These are phyloP conservation scores for Callimorpha dominula DNA, from an alignment of 2,888 invertebrate species.

Conservation along the genomic window DNA sequence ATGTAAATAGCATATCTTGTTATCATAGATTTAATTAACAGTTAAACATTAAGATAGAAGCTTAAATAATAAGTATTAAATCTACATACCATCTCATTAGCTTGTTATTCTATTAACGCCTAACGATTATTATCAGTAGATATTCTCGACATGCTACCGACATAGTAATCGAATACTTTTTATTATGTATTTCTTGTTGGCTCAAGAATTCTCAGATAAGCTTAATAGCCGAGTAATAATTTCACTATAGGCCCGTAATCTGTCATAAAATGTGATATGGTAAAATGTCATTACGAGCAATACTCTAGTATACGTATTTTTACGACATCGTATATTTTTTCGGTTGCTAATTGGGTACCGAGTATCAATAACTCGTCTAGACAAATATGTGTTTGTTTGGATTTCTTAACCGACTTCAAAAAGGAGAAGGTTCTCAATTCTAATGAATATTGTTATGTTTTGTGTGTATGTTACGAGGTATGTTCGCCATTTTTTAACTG, in stretches of 20 bases:
- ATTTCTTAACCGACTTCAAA: not conserved
- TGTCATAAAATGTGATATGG: conserved; percentile 13
- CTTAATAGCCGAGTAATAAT: conserved; percentile 25
- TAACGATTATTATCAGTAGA: conserved; percentile 31
- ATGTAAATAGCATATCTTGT: conserved; percentile 18
- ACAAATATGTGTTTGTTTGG: not conserved
- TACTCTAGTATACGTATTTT: not conserved
- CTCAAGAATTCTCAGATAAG: conserved; percentile 30
- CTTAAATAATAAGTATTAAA: conserved; percentile 17
- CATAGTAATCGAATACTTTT: conserved; percentile 38
- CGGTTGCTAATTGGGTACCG: not conserved
- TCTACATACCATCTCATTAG: conserved; percentile 15
- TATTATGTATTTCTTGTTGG: conserved; percentile 34
- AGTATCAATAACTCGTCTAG: no score
- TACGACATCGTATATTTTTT: not conserved
- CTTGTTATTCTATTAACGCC: conserved; percentile 26
- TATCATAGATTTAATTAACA: conserved; percentile 23
- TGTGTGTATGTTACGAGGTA: no score
- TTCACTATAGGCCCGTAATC: conserved; percentile 20
- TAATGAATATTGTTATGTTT: no score
- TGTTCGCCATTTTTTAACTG: no score
- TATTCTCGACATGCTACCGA: conserved; percentile 36
- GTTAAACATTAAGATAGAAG: conserved; percentile 23
- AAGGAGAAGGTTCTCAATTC: no score
- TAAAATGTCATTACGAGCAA: conserved; percentile 12